Base-by-base conservation (phyloP, 2,113 vertebrate genomes). In the Vulpes ferrilata region DNA sequence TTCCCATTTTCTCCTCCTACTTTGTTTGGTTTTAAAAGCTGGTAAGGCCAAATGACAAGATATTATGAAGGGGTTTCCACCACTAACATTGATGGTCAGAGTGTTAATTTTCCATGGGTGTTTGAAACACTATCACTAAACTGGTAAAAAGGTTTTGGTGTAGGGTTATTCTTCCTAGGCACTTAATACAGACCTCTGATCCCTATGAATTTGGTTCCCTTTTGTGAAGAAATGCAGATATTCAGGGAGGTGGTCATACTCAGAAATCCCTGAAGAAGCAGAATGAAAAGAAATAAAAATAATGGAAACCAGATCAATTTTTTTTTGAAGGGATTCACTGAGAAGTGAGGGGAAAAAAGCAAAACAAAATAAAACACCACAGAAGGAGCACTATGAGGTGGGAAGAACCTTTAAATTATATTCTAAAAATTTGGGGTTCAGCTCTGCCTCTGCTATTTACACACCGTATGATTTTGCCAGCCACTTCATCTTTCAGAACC, bases 11-110 rank as follows among this genome's bases (percentile, higher is more conserved):
- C 48, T 65, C 89, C 25, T 95, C 90, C 85, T 76, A 71, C n/a
- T 55, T 79, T 81, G 86, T 97, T 94, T 98, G 95, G 88, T 89
- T 92, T 97, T 96, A 97, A 97, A 98, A 86, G 92, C 93, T 89
- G 67, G 93, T 93, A 83, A 96, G 91, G 85, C 78, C 92, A 98
- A 98, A 97, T 92, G 96, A 96, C 92, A 97, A 97, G 78, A 92
- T 92, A 22, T 30, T 90, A 78, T 38, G 78, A 94, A 90, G 93
- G 96, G 93, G 88, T 94, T 96, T 97, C 95, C 80, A 92, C 83
- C 95, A 98, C 93, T 96, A 96, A 97, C 88, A 92, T 87, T 95
- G 90, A 94, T 98, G 98, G 97, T 97, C 96, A 97, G 89, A 97
- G 81, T 51, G 51, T 43, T 90, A 97, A 97, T 98, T 98, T 92